Conservation (phyloP, 64 coral and sea anemone species). For the Exaiptasia diaphana region DNA sequence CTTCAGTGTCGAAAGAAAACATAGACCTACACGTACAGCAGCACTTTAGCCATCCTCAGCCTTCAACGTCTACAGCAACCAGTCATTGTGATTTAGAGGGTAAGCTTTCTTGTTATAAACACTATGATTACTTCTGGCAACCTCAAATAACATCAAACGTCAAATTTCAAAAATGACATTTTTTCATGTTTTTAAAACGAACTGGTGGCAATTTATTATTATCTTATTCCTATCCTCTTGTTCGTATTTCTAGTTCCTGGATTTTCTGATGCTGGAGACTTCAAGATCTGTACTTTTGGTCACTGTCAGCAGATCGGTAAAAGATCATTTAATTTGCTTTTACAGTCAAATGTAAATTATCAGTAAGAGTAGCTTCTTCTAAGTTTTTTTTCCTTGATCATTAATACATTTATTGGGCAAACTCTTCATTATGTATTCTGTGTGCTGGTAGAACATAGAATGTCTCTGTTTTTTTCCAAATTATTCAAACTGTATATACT, state of each 20-base stretch:
- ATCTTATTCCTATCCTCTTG: background rate
- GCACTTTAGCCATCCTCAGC: slow-evolving; percentile 75
- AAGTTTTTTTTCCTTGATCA: slow-evolving; percentile 2
- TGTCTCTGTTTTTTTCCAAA: no score
- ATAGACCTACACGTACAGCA: slow-evolving; percentile 84
- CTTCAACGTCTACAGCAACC: slow-evolving; percentile 49
- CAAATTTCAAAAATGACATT: background rate
- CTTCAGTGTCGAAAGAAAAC: slow-evolving; percentile 71
- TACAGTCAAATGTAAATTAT: no score
- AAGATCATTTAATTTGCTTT: no score
- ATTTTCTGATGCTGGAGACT: slow-evolving; percentile 73
- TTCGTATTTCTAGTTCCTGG: slow-evolving; percentile 69
- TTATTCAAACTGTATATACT: no score
- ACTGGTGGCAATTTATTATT: slow-evolving; percentile 11
- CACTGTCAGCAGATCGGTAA: slow-evolving; percentile 87
- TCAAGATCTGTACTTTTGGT: slow-evolving; percentile 71
- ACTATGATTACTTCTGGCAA: background rate
- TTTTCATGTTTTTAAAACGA: background rate
- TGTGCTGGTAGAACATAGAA: slow-evolving; percentile 13
- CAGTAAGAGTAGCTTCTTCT: no score
- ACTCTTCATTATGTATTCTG: slow-evolving; percentile 24
- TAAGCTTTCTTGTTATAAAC: background rate
- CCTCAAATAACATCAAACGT: background rate
- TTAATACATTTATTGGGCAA: slow-evolving; percentile 51
- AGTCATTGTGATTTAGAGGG: slow-evolving; percentile 66